These are phyloP conservation scores for Petrocephalus sullivani DNA, from an alignment of 2,797 vertebrate species.

Conservation along the genomic window DNA sequence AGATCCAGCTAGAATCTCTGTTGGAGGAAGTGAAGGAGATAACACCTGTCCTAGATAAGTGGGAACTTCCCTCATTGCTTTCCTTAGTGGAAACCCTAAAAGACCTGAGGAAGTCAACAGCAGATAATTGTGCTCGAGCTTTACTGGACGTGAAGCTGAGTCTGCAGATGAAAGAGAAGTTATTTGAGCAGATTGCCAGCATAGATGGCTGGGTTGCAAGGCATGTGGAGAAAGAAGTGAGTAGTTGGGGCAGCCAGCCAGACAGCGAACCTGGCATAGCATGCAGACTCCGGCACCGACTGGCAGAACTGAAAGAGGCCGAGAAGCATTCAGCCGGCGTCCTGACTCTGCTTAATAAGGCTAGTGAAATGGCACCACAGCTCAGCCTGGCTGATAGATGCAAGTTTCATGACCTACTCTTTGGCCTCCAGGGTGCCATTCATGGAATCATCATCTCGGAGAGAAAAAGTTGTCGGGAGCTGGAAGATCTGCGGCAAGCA, in stretches of 20 bases:
- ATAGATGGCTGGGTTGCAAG: constrained; percentile 62
- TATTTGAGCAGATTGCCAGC: constrained; percentile 59
- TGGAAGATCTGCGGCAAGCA: constrained; percentile 58
- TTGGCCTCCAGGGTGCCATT: constrained; percentile 51
- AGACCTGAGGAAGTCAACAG: constrained; percentile 60
- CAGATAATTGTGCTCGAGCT: constrained; percentile 58
- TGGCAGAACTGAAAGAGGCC: constrained; percentile 55
- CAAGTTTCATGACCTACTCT: constrained; percentile 57
- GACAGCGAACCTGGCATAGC: constrained; percentile 54
- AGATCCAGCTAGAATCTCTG: constrained; percentile 53
- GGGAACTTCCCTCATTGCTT: constrained; percentile 50
- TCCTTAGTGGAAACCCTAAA: constrained; percentile 58
- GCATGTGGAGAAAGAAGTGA: constrained; percentile 49
- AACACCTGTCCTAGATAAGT: constrained; percentile 39
- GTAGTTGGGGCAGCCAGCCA: constrained; percentile 42
- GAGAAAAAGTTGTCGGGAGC: constrained; percentile 50
- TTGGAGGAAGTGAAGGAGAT: constrained; percentile 53
- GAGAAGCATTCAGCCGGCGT: constrained; percentile 54
- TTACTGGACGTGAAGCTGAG: constrained; percentile 65
- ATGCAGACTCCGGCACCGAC: constrained; percentile 47
- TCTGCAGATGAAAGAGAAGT: constrained; percentile 62
- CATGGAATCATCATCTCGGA: constrained; percentile 52
- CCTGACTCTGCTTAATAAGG: constrained; percentile 55
- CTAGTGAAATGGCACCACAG: constrained; percentile 32
- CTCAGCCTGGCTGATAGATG: constrained; percentile 54